A percentile compares a stretch with the other conserved stretches of the same genome.
phyloP scores from a whole-genome alignment of 2,113 vertebrate species.

The Acanthisitta chloris region DNA sequence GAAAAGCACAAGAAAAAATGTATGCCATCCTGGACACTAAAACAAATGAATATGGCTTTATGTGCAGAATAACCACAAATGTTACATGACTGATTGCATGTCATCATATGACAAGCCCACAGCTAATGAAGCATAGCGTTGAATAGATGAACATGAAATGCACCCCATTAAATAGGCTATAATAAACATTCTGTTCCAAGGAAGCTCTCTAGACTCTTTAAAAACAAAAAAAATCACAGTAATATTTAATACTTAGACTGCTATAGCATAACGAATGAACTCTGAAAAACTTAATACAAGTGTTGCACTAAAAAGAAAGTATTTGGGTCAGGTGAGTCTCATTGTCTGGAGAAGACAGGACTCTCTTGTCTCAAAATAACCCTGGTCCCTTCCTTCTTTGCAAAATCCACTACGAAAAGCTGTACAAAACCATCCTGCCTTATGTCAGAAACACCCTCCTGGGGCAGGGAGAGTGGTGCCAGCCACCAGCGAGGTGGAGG shows the following conservation, averaged over 20 bases:
- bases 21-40: background rate
- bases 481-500: background rate
- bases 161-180: background rate
- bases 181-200: background rate
- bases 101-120: background rate
- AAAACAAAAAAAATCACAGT: background rate
- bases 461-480: background rate
- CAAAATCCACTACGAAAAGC: background rate
- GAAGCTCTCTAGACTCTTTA: background rate
- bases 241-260: background rate
- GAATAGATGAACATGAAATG: background rate
- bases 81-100: background rate
- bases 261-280: background rate
- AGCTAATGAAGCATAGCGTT: slow-evolving; percentile 11
- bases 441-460: background rate
- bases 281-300: background rate
- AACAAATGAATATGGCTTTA: background rate
- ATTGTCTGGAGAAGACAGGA: background rate
- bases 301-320: background rate
- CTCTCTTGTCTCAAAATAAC: background rate
- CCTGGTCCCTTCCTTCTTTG: background rate
- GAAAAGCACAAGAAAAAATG: slow-evolving; percentile 2
- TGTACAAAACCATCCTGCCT: background rate
- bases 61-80: slow-evolving; percentile 3
- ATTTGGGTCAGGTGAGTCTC: background rate